Conservation (phyloP, 2,797 vertebrate species). For the Melanotaenia nigrans region DNA sequence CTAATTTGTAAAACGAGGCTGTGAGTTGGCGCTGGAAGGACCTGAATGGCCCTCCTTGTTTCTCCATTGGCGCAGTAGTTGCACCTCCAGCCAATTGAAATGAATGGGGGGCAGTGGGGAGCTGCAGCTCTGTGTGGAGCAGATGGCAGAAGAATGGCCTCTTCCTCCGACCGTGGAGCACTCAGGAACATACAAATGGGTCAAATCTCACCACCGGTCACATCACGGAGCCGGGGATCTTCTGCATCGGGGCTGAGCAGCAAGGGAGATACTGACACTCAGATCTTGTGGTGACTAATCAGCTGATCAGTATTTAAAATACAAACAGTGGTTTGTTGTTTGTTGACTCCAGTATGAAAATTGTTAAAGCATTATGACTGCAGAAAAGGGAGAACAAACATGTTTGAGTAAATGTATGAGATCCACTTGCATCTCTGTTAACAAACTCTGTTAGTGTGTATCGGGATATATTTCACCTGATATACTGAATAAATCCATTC, state of each 20-base stretch:
- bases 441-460: no score
- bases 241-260: no score
- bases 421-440: no score
- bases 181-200: constrained; percentile 76
- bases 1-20: constrained; percentile 71
- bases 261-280: constrained; percentile 16
- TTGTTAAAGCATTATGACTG: no score
- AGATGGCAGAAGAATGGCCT: constrained; percentile 82
- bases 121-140: constrained; percentile 76
- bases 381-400: no score
- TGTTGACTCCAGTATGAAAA: no score
- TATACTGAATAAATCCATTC: constrained; percentile 8
- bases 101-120: constrained; percentile 72
- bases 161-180: constrained; percentile 62
- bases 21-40: constrained; percentile 74
- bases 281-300: no score
- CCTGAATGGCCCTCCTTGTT: constrained; percentile 82
- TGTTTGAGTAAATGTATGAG: no score
- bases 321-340: no score
- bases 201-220: constrained; percentile 31
- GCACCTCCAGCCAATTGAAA: constrained; percentile 75
- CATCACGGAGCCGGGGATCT: constrained; percentile 20
- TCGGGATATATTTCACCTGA: no score
- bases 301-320: no score
- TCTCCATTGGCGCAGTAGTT: constrained; percentile 64